Percentiles rank a stretch among this genome's conserved stretches.
Conservation (phyloP, 2,113 vertebrate species). For the Macquaria australasica region DNA sequence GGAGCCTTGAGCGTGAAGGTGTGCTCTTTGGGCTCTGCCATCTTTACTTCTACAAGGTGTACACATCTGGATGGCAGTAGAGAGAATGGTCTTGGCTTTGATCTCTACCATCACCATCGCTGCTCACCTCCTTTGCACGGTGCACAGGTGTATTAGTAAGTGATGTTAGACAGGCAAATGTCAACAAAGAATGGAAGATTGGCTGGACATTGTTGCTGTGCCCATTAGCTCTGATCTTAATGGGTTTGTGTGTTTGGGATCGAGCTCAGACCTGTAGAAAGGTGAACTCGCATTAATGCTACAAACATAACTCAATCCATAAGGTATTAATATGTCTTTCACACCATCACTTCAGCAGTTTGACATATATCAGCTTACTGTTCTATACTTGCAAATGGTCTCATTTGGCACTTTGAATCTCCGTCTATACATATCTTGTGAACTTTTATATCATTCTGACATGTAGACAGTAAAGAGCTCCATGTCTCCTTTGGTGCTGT, state of each 20-base stretch:
- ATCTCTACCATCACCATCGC: constrained; percentile 31
- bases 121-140: constrained; percentile 31
- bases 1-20: constrained; percentile 84
- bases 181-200: constrained; percentile 38
- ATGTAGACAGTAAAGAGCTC: constrained; percentile 75
- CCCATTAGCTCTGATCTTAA: constrained; percentile 36
- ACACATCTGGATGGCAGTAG: constrained; percentile 58
- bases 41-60: constrained; percentile 85
- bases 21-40: constrained; percentile 59
- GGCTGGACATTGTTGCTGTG: constrained; percentile 16
- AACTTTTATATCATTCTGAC: constrained; percentile 71
- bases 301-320: constrained; percentile 30
- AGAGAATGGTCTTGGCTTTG: constrained; percentile 49
- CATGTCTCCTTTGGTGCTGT: constrained; percentile 74
- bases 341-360: constrained; percentile 32
- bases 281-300: constrained; percentile 25
- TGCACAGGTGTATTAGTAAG: constrained; percentile 47
- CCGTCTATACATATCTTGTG: constrained; percentile 50
- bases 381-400: constrained; percentile 47
- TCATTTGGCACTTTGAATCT: constrained; percentile 65
- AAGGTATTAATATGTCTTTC: constrained; percentile 32
- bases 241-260: constrained; percentile 26
- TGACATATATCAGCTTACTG: constrained; percentile 43
- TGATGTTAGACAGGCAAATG: constrained; percentile 15
- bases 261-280: constrained; percentile 13